Percentiles rank a stretch among this genome's conserved stretches.
Evolutionary conservation across 2,797 vertebrate species (phyloP).

Genomic region (Tangara arthus): DNA sequence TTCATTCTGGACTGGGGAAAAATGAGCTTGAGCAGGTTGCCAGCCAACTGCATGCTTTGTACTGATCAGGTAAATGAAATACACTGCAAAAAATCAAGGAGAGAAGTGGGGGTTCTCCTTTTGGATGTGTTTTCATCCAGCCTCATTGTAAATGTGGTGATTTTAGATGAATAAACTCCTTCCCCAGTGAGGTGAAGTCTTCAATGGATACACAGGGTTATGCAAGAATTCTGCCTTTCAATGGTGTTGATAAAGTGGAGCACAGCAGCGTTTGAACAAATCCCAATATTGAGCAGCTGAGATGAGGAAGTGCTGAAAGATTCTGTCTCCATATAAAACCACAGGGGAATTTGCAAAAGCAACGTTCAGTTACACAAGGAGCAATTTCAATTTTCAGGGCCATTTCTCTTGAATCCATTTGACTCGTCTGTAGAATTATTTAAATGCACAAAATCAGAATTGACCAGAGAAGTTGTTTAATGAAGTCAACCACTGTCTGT

Average conservation of each 20-base stretch:
- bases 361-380: not conserved
- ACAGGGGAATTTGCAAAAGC: not conserved
- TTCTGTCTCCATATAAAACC: not conserved
- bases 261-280: not conserved
- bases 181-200: not conserved
- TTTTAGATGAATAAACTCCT: not conserved
- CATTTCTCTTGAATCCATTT: not conserved
- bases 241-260: not conserved
- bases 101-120: not conserved
- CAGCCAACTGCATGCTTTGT: not conserved
- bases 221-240: not conserved
- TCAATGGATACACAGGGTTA: not conserved
- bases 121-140: not conserved
- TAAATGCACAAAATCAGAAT: not conserved
- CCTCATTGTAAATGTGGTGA: not conserved
- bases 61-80: not conserved
- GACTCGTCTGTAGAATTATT: not conserved
- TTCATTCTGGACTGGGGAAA: not conserved
- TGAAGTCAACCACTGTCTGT: not conserved
- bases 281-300: not conserved
- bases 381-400: not conserved
- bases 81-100: not conserved
- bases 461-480: not conserved
- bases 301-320: not conserved
- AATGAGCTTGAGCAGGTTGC: not conserved